phyloP scores from a whole-genome alignment of 2,888 invertebrate genomes.

The Sinodicranocentrus sp. region DNA sequence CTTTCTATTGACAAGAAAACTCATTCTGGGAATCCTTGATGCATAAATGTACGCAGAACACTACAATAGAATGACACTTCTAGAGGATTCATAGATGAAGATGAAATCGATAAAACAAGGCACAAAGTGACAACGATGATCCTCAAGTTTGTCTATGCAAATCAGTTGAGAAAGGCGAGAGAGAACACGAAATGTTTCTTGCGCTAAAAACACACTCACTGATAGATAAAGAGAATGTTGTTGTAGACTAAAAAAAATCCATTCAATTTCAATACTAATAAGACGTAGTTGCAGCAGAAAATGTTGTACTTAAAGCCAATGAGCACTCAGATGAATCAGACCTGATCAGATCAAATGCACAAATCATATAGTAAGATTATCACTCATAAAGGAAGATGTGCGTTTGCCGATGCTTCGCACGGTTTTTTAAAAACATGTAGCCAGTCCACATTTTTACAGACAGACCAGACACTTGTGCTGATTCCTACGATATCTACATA shows the following conservation, averaged over 20 bases:
- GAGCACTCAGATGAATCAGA: constrained; percentile 42
- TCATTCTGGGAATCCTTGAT: too few species aligned
- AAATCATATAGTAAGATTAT: background rate
- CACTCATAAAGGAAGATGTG: background rate
- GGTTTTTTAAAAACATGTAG: background rate
- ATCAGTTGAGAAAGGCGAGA: background rate
- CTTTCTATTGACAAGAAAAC: too few species aligned
- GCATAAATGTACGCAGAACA: too few species aligned
- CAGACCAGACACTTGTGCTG: background rate
- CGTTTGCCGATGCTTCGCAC: background rate
- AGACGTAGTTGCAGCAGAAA: too few species aligned
- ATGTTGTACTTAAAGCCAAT: background rate
- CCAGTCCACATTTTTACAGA: background rate
- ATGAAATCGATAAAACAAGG: background rate
- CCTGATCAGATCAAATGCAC: constrained; percentile 33
- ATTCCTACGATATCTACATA: background rate
- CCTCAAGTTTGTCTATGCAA: background rate
- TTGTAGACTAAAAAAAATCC: too few species aligned
- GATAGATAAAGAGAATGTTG: too few species aligned
- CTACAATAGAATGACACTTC: too few species aligned
- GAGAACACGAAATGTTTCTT: too few species aligned
- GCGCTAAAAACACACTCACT: too few species aligned
- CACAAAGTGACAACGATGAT: background rate
- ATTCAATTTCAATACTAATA: too few species aligned
- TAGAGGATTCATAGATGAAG: background rate